These are phyloP conservation scores for Lysandra bellargus DNA, from an alignment of 2,888 invertebrate genomes.

Conservation along the genomic window DNA sequence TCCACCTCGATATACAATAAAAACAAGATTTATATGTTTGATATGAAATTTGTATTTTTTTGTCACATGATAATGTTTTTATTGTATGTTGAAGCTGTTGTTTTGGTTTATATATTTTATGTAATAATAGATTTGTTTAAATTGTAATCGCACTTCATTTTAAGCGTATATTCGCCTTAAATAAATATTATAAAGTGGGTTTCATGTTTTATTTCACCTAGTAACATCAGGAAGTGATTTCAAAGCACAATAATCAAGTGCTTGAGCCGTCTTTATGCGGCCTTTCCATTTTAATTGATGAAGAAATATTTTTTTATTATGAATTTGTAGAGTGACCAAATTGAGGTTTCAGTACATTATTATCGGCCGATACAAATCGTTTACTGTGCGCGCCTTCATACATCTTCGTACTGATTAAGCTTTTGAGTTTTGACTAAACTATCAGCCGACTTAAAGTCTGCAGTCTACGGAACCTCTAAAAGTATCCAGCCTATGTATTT, in stretches of 20 bases:
- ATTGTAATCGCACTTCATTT: constrained; percentile 30
- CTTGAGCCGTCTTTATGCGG: too few species aligned
- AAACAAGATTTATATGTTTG: constrained; percentile 16
- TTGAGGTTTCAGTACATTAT: too few species aligned
- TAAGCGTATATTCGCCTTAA: constrained; percentile 36
- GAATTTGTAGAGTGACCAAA: too few species aligned
- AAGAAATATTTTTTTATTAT: too few species aligned
- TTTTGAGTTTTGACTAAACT: too few species aligned
- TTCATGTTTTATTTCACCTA: not conserved
- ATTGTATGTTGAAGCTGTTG: constrained; percentile 15
- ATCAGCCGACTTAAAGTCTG: too few species aligned
- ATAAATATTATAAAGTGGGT: constrained; percentile 35
- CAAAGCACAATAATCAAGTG: not conserved
- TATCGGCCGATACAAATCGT: too few species aligned
- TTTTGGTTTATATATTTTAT: constrained; percentile 29
- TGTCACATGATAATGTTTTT: constrained; percentile 14
- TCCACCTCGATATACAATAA: constrained; percentile 26
- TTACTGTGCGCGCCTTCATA: too few species aligned
- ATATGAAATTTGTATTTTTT: constrained; percentile 21
- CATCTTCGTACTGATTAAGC: too few species aligned
- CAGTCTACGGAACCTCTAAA: too few species aligned
- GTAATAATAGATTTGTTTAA: constrained; percentile 22
- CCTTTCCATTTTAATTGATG: too few species aligned
- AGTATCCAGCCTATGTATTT: too few species aligned
- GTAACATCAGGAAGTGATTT: not conserved